Percentiles rank a stretch among this genome's conserved stretches.
Conservation (phyloP, 2,797 vertebrate species). For the Spinus olivaceus region DNA sequence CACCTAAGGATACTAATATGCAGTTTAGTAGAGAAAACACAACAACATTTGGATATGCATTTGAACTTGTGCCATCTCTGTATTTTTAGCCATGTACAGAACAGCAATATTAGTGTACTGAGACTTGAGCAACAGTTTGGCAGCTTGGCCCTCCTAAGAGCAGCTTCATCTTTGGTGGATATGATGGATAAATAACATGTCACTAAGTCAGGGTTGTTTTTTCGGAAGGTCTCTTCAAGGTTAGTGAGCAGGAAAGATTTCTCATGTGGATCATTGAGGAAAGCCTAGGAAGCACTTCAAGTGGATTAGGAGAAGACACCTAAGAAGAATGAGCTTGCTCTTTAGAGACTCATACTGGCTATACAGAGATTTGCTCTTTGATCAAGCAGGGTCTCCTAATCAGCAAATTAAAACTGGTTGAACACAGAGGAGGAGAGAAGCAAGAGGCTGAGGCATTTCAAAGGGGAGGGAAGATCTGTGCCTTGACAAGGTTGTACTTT, state of each 20-base stretch:
- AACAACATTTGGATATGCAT: neutral
- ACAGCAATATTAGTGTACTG: neutral
- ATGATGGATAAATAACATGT: neutral
- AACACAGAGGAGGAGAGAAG: neutral
- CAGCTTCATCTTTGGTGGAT: neutral
- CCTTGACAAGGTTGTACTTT: neutral
- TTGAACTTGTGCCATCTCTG: neutral
- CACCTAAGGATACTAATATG: neutral
- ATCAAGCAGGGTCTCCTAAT: neutral
- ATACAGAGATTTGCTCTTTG: neutral
- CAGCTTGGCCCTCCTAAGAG: neutral
- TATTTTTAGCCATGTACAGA: neutral
- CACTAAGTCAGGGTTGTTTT: neutral
- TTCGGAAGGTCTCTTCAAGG: neutral
- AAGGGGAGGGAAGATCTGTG: neutral
- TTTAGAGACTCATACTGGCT: neutral
- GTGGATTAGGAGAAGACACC: neutral
- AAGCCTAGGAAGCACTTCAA: neutral
- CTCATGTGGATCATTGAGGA: rapidly evolving
- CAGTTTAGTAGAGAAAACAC: neutral
- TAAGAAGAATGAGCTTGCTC: neutral
- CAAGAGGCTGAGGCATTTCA: neutral
- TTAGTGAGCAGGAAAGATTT: neutral
- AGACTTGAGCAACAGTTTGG: neutral
- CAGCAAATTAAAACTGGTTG: neutral